Evolutionary conservation across 2,113 vertebrate species (phyloP).

Genomic region (Gila orcuttii): DNA sequence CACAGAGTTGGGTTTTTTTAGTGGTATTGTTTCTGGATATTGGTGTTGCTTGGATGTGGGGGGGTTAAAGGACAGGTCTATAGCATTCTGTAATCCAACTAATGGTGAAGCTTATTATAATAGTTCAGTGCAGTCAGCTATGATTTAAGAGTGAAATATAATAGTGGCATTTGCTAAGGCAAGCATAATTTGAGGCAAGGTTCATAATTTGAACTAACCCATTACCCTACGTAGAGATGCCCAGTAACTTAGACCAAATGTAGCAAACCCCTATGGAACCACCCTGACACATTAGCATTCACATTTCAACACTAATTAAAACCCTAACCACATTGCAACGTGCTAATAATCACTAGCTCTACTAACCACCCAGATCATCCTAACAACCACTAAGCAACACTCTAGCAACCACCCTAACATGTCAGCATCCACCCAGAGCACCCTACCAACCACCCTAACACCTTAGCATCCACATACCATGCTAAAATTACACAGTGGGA

Average conservation of each 20-base stretch:
- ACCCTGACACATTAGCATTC: not conserved
- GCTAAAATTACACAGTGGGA: not conserved
- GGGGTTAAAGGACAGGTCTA: constrained; percentile 32
- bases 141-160: constrained; percentile 16
- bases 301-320: too few species aligned
- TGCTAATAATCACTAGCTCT: too few species aligned
- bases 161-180: not conserved
- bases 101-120: constrained; percentile 30
- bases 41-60: not conserved
- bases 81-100: constrained; percentile 31
- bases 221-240: not conserved
- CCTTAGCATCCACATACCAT: not conserved
- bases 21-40: constrained; percentile 38
- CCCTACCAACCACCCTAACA: not conserved
- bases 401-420: not conserved
- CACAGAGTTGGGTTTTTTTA: constrained; percentile 26
- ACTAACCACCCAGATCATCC: too few species aligned
- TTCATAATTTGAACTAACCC: not conserved
- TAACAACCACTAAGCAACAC: too few species aligned
- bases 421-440: not conserved
- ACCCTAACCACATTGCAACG: too few species aligned
- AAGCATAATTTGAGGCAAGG: too few species aligned
- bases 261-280: not conserved
- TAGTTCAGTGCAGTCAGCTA: constrained; percentile 7
- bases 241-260: not conserved